Conservation (phyloP, 2,888 invertebrate genomes). For the Furcula furcula region DNA sequence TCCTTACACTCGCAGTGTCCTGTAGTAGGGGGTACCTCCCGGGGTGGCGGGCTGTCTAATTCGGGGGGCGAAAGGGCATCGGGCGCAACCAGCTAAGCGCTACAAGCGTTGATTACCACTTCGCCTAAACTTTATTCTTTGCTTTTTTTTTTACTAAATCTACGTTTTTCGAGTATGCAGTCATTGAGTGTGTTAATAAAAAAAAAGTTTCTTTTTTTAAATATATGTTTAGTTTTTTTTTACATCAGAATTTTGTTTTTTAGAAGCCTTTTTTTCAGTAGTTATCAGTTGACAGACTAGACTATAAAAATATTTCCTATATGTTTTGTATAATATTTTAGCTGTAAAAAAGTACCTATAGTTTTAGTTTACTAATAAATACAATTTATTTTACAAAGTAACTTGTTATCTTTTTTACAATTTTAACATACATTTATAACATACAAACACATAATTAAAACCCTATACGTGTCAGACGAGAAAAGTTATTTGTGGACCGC, state of each 20-base stretch:
- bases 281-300: no score
- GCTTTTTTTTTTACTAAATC: constrained; percentile 45
- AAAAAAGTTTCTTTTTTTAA: no score
- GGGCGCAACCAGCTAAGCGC: constrained; percentile 61
- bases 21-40: constrained; percentile 36
- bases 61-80: constrained; percentile 71
- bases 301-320: no score
- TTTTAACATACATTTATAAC: no score
- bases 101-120: constrained; percentile 57
- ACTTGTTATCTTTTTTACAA: no score
- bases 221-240: no score
- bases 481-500: constrained; percentile 48
- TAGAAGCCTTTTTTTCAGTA: no score
- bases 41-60: constrained; percentile 48
- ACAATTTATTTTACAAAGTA: no score
- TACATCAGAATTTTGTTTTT: no score
- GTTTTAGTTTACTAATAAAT: background rate
- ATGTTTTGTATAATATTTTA: no score
- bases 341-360: no score
- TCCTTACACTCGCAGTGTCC: constrained; percentile 78
- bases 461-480: constrained; percentile 59
- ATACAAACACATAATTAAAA: constrained; percentile 54
- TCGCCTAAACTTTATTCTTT: constrained; percentile 41
- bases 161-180: constrained; percentile 43
- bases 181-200: no score